Conservation (phyloP, 2,797 vertebrate species). For the Propithecus deckenii region DNA sequence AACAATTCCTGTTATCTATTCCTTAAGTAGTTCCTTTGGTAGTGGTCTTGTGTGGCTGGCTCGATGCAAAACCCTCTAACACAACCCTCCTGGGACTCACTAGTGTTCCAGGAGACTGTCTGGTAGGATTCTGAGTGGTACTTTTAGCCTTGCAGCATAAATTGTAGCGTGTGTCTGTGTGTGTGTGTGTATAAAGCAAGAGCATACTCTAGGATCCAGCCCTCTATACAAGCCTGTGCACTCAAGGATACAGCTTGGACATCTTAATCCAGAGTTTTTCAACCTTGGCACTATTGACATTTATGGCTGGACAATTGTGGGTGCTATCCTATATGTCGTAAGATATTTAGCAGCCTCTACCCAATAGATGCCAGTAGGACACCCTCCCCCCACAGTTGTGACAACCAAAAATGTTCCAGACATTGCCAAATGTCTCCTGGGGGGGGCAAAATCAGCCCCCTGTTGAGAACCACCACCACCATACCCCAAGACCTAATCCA, state of each 20-base stretch:
- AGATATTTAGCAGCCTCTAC: not conserved
- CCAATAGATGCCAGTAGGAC: not conserved
- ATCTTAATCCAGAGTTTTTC: slow-evolving; percentile 11
- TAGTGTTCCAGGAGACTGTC: not conserved
- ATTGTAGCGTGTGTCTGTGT: not conserved
- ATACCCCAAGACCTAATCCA: not conserved
- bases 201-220: not conserved
- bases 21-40: slow-evolving; percentile 4
- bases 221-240: not conserved
- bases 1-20: not conserved
- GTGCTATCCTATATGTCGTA: not conserved
- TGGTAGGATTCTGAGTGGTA: not conserved
- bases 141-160: not conserved
- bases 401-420: slow-evolving; percentile 18
- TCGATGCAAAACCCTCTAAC: not conserved
- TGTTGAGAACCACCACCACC: not conserved
- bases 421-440: not conserved
- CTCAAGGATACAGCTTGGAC: not conserved
- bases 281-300: not conserved
- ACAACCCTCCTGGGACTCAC: not conserved
- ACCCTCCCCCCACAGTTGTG: not conserved
- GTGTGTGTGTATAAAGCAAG: not conserved
- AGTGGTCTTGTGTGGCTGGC: not conserved
- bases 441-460: not conserved
- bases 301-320: not conserved